Conservation (phyloP, 2,113 vertebrate species). For the Meleagris gallopavo region DNA sequence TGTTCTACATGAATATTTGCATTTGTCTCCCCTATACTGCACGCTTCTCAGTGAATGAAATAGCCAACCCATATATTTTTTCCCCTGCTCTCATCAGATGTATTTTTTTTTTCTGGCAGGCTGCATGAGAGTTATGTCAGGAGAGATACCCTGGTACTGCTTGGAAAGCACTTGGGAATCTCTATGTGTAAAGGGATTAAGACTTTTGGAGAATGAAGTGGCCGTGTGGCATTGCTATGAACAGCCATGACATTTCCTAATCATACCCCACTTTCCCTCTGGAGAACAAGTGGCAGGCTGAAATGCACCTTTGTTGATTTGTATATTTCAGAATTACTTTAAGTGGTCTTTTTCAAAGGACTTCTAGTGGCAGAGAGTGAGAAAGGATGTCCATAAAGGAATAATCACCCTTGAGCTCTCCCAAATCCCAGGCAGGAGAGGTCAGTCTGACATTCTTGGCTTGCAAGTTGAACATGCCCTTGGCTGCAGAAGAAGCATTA, state of each 20-base stretch:
- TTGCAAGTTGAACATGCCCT: neutral
- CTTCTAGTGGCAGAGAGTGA: neutral
- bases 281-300: neutral
- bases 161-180: neutral
- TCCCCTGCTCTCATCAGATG: neutral
- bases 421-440: neutral
- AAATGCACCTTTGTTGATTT: neutral
- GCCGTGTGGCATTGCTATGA: neutral
- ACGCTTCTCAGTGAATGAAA: neutral
- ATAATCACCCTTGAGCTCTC: neutral
- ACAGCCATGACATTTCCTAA: neutral
- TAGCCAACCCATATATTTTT: neutral
- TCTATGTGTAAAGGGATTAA: neutral
- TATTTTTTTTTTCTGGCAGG: neutral
- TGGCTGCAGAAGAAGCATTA: accelerated
- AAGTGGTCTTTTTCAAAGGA: neutral
- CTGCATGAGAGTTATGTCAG: neutral
- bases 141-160: neutral
- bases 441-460: neutral
- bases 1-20: neutral
- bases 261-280: neutral
- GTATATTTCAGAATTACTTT: neutral
- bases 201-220: neutral
- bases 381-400: neutral
- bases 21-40: neutral